Evolutionary conservation across 2,113 vertebrate species (phyloP).

Genomic region (Corythornis madagascariensis): DNA sequence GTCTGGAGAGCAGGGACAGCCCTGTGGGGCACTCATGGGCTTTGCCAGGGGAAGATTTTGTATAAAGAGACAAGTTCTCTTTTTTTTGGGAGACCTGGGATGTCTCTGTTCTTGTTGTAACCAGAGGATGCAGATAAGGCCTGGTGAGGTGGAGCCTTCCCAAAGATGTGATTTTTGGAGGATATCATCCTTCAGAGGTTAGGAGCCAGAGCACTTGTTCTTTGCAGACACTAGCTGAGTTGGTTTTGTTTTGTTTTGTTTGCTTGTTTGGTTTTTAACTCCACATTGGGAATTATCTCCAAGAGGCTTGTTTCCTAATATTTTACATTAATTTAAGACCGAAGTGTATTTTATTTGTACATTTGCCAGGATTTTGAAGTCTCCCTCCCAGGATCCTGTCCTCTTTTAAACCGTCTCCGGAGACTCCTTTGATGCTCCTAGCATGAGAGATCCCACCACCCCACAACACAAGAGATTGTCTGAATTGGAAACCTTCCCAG

Average conservation of each 20-base stretch:
- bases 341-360: conserved; percentile 72
- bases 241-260: neutral
- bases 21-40: fast-evolving
- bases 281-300: conserved; percentile 57
- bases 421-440: conserved; percentile 68
- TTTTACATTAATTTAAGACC: conserved; percentile 64
- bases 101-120: neutral
- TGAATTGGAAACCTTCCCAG: conserved; percentile 69
- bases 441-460: conserved; percentile 69
- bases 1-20: neutral
- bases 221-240: neutral
- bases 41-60: neutral
- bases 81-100: neutral
- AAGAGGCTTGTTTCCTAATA: conserved; percentile 57
- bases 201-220: conserved; percentile 21
- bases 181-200: neutral
- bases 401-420: conserved; percentile 37
- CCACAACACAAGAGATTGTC: conserved; percentile 41
- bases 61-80: neutral
- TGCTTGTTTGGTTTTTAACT: conserved; percentile 44
- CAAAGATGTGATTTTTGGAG: conserved; percentile 8
- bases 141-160: conserved; percentile 13
- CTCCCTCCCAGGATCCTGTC: conserved; percentile 62
- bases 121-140: neutral
- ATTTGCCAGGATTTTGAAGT: conserved; percentile 70